A percentile compares a stretch with the other conserved stretches of the same genome.
Conservation (phyloP, 2,797 vertebrate genomes). For the Rhyacichthys aspro region DNA sequence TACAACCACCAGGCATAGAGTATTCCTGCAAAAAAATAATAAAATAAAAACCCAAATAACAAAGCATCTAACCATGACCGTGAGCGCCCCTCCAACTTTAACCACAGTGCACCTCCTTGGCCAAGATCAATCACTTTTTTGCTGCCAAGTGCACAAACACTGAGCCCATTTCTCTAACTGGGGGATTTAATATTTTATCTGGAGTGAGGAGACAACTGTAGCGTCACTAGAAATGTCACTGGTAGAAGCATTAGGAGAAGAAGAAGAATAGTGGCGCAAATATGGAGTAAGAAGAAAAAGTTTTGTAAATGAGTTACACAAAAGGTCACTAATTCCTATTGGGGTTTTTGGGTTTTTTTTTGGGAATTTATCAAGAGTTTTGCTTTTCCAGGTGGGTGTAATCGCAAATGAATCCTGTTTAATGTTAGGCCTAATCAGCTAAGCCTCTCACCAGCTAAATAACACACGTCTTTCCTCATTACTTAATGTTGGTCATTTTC, state of each 20-base stretch:
- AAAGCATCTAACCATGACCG: constrained; percentile 35
- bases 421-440: constrained; percentile 13
- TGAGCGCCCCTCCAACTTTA: constrained; percentile 35
- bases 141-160: constrained; percentile 3
- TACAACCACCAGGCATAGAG: constrained; percentile 25
- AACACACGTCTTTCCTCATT: constrained; percentile 12
- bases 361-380: not conserved
- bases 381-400: constrained; percentile 18
- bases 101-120: constrained; percentile 29
- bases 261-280: no score
- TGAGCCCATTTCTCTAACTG: constrained; percentile 1
- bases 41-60: constrained; percentile 12
- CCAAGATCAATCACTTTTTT: constrained; percentile 20
- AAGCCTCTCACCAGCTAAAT: constrained; percentile 7
- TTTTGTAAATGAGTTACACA: no score
- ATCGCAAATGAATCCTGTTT: constrained; percentile 17
- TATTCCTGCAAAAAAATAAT: not conserved
- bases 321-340: no score
- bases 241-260: no score
- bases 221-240: not conserved
- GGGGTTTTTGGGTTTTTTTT: no score
- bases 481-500: constrained; percentile 24
- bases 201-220: not conserved
- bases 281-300: no score
- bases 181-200: not conserved